A percentile compares a stretch with the other conserved stretches of the same genome.
Conservation (phyloP, 1,140 invertebrate species). For the Myzus persicae region DNA sequence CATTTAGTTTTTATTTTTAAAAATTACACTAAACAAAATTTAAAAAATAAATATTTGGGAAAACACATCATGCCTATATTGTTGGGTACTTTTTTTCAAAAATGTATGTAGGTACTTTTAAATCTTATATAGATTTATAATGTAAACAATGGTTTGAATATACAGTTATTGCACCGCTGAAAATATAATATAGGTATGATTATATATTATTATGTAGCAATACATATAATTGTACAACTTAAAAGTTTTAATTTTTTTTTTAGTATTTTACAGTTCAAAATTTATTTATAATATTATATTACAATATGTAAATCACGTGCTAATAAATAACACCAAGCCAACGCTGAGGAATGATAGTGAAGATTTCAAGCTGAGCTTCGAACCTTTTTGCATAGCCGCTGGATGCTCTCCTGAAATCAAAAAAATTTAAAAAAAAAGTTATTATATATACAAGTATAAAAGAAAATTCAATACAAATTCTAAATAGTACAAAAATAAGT, state of each 20-base stretch:
- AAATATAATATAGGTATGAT: conserved; percentile 1
- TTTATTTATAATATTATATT: conserved; percentile 33
- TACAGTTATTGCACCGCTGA: background rate
- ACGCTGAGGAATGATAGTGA: conserved; percentile 63
- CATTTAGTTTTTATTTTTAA: background rate
- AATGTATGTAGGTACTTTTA: no score
- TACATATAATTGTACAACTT: background rate
- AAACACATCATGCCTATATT: background rate
- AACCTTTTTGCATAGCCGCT: conserved; percentile 82
- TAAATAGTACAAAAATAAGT: background rate
- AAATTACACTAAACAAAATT: background rate
- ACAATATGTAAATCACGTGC: conserved; percentile 46
- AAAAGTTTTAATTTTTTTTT: background rate
- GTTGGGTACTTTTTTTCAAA: background rate
- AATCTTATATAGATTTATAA: background rate
- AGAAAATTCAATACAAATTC: background rate
- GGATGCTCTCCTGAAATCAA: conserved; percentile 77
- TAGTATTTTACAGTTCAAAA: conserved; percentile 22
- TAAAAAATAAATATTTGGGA: background rate
- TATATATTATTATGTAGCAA: conserved; percentile 14
- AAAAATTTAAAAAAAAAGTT: background rate
- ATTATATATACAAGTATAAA: background rate
- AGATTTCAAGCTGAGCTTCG: conserved; percentile 67
- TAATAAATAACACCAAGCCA: conserved; percentile 33
- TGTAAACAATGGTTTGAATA: background rate